These are phyloP conservation scores for Whitmania pigra DNA, from an alignment of 1,140 invertebrate species.

Conservation along the genomic window DNA sequence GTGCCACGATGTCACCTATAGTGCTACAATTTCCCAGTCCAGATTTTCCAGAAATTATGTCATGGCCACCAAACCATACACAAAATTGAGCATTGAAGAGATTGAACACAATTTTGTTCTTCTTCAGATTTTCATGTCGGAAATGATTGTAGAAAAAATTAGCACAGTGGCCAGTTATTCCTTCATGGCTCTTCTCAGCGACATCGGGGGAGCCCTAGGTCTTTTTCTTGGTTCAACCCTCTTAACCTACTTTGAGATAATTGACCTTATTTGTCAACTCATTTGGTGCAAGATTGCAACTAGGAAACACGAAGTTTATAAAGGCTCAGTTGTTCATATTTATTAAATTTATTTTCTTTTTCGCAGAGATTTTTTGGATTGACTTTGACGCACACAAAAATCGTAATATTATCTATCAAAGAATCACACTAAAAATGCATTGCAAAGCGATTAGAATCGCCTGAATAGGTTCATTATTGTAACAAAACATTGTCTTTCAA, in stretches of 20 bases:
- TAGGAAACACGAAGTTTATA: no score
- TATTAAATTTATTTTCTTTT: no score
- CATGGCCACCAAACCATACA: not conserved
- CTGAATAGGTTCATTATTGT: no score
- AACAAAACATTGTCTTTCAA: no score
- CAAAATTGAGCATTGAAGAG: not conserved
- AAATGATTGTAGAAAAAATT: constrained; percentile 32
- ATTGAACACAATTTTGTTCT: not conserved
- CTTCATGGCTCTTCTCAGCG: constrained; percentile 32
- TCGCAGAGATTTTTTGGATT: no score
- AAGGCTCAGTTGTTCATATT: no score
- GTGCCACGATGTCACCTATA: constrained; percentile 11
- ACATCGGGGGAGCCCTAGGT: constrained; percentile 34
- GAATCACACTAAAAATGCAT: no score
- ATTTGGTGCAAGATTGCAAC: no score
- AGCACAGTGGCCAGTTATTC: constrained; percentile 31
- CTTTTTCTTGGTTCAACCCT: constrained; percentile 33
- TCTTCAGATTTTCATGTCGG: constrained; percentile 21
- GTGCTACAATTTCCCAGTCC: constrained; percentile 2
- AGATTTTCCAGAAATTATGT: constrained; percentile 12
- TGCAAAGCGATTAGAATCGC: no score
- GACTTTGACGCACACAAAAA: no score
- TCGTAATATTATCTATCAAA: no score
- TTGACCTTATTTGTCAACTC: no score
- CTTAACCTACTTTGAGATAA: constrained; percentile 31